A percentile compares a stretch with the other conserved stretches of the same genome.
Evolutionary conservation across 2,888 invertebrate species (phyloP).

Genomic region (Cantharis flavilabris): DNA sequence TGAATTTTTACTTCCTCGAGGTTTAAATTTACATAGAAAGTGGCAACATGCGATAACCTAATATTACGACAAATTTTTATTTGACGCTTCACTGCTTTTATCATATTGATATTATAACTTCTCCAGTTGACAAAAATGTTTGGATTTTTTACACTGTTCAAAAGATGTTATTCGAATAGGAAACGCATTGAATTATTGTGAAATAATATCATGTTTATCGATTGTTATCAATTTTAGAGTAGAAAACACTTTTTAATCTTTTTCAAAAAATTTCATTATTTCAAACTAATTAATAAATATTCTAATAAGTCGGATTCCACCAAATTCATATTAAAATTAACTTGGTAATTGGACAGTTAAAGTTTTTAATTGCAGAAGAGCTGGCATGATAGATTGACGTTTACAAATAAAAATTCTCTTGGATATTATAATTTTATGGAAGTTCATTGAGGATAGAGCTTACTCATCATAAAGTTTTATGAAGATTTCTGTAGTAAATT

Average conservation of each 20-base stretch:
- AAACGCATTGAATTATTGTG: not conserved
- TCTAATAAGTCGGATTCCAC: not conserved
- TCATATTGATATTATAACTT: constrained; percentile 6
- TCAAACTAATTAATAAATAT: not conserved
- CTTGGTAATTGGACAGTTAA: not conserved
- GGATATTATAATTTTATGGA: not conserved
- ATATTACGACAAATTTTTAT: constrained; percentile 7
- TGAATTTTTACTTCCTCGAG: constrained; percentile 2
- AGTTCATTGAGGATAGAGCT: not conserved
- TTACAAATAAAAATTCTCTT: not conserved
- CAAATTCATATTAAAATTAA: not conserved
- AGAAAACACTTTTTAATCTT: not conserved
- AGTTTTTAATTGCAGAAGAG: not conserved
- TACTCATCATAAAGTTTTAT: not conserved
- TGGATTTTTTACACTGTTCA: constrained; percentile 5
- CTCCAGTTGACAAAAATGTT: not conserved
- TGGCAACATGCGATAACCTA: constrained; percentile 9
- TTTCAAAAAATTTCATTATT: not conserved
- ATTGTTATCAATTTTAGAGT: not conserved
- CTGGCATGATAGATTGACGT: not conserved
- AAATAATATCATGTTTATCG: not conserved
- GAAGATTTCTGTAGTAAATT: not conserved
- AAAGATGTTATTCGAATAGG: not conserved
- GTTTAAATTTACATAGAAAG: constrained; percentile 8
- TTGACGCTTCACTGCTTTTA: constrained; percentile 7